phyloP scores from a whole-genome alignment of 2,113 vertebrate genomes.

The Circaetus cinerascens region DNA sequence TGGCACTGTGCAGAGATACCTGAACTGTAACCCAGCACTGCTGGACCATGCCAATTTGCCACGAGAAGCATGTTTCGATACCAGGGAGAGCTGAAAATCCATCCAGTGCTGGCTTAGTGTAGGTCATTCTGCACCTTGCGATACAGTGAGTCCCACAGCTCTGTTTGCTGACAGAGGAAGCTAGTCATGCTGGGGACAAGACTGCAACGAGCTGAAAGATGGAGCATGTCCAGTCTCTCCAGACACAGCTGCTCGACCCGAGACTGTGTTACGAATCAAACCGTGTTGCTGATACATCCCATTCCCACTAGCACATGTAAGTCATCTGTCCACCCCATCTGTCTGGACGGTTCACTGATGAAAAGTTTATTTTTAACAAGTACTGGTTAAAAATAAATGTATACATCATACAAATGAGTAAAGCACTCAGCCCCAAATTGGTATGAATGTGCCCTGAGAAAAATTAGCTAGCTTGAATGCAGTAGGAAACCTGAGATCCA shows the following conservation, averaged over 20 bases:
- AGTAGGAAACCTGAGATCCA: slow-evolving; percentile 46
- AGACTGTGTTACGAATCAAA: not conserved
- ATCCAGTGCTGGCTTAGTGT: not conserved
- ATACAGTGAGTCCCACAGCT: not conserved
- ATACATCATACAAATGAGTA: slow-evolving; percentile 27
- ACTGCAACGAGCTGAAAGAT: not conserved
- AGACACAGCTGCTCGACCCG: not conserved
- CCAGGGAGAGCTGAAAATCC: not conserved
- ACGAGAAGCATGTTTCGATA: not conserved
- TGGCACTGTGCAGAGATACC: not conserved
- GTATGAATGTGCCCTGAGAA: slow-evolving; percentile 40
- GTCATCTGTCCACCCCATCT: slow-evolving; percentile 48
- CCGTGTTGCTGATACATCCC: slow-evolving; percentile 19
- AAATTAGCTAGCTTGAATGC: slow-evolving; percentile 29
- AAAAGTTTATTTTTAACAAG: slow-evolving; percentile 63
- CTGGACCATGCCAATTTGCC: not conserved
- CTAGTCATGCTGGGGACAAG: not conserved
- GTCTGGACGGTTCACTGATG: slow-evolving; percentile 18
- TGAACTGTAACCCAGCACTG: not conserved
- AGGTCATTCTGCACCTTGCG: not conserved
- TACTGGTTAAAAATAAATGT: slow-evolving; percentile 49
- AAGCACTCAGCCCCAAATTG: not conserved
- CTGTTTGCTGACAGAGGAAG: not conserved
- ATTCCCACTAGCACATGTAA: slow-evolving; percentile 37
- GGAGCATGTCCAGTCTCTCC: slow-evolving; percentile 1